Conservation (phyloP, 2,888 invertebrate species). For the Leptodirus hochenwartii region DNA sequence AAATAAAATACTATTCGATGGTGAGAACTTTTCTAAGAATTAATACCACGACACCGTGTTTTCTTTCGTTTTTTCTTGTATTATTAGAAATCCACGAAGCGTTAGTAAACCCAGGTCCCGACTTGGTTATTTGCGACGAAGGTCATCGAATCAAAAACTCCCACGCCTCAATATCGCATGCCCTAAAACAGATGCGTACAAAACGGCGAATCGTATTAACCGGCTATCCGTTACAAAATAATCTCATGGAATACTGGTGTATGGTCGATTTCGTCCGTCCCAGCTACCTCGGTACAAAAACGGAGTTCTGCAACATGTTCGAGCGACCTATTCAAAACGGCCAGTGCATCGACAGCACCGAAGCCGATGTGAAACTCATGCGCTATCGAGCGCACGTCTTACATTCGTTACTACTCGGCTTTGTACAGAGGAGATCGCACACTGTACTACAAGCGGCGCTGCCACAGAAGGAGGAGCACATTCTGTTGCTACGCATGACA, state of each 20-base stretch:
- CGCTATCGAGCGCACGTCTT: slow-evolving; percentile 87
- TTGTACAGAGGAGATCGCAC: slow-evolving; percentile 91
- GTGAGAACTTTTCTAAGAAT: slow-evolving; percentile 27
- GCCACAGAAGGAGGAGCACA: slow-evolving; percentile 90
- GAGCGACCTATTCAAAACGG: slow-evolving; percentile 97
- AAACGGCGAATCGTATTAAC: slow-evolving; percentile 89
- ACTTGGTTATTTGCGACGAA: slow-evolving; percentile 88
- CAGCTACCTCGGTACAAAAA: slow-evolving; percentile 89
- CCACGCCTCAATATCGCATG: slow-evolving; percentile 89
- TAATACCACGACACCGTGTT: too few species aligned
- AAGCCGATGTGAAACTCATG: slow-evolving; percentile 86
- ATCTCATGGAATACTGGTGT: slow-evolving; percentile 92
- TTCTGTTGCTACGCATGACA: slow-evolving; percentile 75
- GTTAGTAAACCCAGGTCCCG: slow-evolving; percentile 80
- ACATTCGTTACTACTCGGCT: slow-evolving; percentile 85
- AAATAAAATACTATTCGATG: slow-evolving; percentile 59
- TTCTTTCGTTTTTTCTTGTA: slow-evolving; percentile 5
- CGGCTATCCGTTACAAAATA: slow-evolving; percentile 97
- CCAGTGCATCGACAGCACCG: slow-evolving; percentile 93
- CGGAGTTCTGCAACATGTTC: slow-evolving; percentile 97
- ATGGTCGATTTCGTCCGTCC: slow-evolving; percentile 99
- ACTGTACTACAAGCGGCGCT: slow-evolving; percentile 80
- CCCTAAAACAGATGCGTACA: slow-evolving; percentile 86
- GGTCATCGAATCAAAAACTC: slow-evolving; percentile 97
- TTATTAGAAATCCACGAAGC: slow-evolving; percentile 61